Percentiles rank a stretch among this genome's conserved stretches.
Evolutionary conservation across 2,888 invertebrate genomes (phyloP).

Genomic region (Drosophila kambysellisi): DNA sequence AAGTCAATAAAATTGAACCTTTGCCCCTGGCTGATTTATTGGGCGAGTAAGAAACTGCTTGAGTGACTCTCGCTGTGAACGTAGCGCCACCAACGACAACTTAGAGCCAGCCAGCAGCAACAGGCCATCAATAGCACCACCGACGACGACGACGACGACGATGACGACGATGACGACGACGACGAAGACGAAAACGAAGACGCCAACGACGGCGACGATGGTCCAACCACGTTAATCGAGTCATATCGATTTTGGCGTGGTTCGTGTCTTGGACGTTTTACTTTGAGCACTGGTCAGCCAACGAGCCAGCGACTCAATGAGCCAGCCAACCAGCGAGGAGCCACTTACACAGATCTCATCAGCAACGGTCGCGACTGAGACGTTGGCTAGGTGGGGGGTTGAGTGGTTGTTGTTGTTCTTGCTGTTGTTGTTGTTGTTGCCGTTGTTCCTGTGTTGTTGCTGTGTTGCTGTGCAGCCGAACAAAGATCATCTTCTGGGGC

Average conservation of each 20-base stretch:
- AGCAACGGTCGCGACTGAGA: slow-evolving; percentile 46
- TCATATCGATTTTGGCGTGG: slow-evolving; percentile 79
- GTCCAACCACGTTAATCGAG: slow-evolving; percentile 75
- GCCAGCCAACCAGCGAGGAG: slow-evolving; percentile 50
- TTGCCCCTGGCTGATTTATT: neutral
- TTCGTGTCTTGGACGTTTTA: slow-evolving; percentile 78
- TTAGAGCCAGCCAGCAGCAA: slow-evolving; percentile 48
- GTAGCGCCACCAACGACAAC: slow-evolving; percentile 70
- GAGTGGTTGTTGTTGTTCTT: slow-evolving; percentile 8
- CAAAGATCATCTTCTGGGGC: slow-evolving; percentile 17
- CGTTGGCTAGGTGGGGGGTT: neutral
- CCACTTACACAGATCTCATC: slow-evolving; percentile 70
- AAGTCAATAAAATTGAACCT: neutral
- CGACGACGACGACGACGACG: slow-evolving; percentile 54
- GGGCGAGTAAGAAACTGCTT: neutral
- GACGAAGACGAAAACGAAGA: slow-evolving; percentile 27
- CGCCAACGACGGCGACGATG: slow-evolving; percentile 29
- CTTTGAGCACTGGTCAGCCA: slow-evolving; percentile 45
- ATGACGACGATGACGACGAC: slow-evolving; percentile 6
- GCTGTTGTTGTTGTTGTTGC: slow-evolving; percentile 1
- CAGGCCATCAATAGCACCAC: slow-evolving; percentile 77
- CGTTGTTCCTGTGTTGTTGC: neutral
- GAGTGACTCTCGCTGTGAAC: slow-evolving; percentile 33
- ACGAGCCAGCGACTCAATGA: slow-evolving; percentile 1
- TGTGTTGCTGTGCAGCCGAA: slow-evolving; percentile 17